phyloP scores from a whole-genome alignment of 2,113 vertebrate genomes.

The Aldabrachelys gigantea region DNA sequence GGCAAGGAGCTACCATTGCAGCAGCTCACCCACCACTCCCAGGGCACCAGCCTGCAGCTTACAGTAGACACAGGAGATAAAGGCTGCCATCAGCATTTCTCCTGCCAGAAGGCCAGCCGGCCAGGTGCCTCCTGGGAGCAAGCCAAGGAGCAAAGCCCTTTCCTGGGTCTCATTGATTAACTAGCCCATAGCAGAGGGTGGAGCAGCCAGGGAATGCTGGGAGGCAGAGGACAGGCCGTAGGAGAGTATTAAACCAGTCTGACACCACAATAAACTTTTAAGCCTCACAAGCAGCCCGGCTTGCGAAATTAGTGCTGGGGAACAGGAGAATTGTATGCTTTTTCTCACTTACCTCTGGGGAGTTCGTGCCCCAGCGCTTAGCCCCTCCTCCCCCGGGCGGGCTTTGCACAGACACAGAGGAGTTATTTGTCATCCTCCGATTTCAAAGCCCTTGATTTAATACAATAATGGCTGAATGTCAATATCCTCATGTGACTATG shows the following conservation, averaged over 20 bases:
- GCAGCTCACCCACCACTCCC: too few species aligned
- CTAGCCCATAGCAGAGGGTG: not conserved
- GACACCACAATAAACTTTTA: conserved; percentile 42
- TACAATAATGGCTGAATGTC: conserved; percentile 1
- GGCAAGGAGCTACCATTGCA: not conserved
- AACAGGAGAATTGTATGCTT: not conserved
- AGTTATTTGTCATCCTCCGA: not conserved
- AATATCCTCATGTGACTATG: not conserved
- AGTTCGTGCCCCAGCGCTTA: conserved; percentile 61
- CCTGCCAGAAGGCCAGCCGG: too few species aligned
- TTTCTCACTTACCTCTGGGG: conserved; percentile 57
- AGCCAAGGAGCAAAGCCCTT: not conserved
- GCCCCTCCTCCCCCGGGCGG: not conserved
- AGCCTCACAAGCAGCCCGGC: conserved; percentile 57
- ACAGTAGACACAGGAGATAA: too few species aligned
- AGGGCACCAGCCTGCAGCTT: too few species aligned
- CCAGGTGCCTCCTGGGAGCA: too few species aligned
- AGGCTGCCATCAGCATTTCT: too few species aligned
- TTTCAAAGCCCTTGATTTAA: not conserved
- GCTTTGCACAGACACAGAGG: not conserved
- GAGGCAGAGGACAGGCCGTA: not conserved
- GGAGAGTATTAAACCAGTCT: conserved; percentile 18
- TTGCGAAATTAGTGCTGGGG: not conserved
- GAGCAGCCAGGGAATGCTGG: not conserved
- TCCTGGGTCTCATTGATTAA: accelerated